Evolutionary conservation across 2,888 invertebrate genomes (phyloP).

Genomic region (Stenotaenia linearis): DNA sequence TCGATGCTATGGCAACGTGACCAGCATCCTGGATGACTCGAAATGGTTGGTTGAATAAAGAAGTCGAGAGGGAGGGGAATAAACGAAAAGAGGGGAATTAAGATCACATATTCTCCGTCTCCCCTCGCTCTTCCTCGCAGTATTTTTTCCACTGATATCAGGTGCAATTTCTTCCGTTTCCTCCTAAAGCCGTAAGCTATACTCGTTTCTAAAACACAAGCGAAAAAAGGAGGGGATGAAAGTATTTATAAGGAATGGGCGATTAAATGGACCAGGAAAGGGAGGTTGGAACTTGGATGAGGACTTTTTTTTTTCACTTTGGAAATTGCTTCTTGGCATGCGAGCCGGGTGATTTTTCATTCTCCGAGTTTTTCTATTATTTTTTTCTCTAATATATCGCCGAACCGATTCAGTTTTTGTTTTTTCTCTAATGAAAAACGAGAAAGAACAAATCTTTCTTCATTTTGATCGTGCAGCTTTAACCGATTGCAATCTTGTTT

Average conservation of each 20-base stretch:
- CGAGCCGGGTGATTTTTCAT: slow-evolving; percentile 19
- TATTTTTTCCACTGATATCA: neutral
- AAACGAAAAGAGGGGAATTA: neutral
- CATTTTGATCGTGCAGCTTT: neutral
- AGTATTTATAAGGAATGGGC: slow-evolving; percentile 11
- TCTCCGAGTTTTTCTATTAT: neutral
- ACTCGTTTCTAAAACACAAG: neutral
- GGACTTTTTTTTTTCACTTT: neutral
- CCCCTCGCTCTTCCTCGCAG: neutral
- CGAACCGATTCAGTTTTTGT: neutral
- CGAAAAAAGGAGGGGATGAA: slow-evolving; percentile 16
- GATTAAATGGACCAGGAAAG: slow-evolving; percentile 12
- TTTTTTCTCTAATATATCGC: slow-evolving; percentile 14
- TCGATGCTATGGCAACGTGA: slow-evolving; percentile 2
- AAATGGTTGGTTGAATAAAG: slow-evolving; percentile 7
- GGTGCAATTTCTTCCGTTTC: neutral
- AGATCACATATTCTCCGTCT: neutral
- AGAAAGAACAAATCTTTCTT: slow-evolving; percentile 4
- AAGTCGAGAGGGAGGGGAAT: neutral
- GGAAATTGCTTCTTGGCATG: slow-evolving; percentile 26
- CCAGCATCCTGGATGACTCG: neutral
- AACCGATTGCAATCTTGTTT: slow-evolving; percentile 6
- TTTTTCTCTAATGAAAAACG: neutral
- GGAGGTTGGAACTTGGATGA: neutral
- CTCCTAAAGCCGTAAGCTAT: neutral